Evolutionary conservation across 2,113 vertebrate species (phyloP).

Genomic region (Tachysurus fulvidraco): DNA sequence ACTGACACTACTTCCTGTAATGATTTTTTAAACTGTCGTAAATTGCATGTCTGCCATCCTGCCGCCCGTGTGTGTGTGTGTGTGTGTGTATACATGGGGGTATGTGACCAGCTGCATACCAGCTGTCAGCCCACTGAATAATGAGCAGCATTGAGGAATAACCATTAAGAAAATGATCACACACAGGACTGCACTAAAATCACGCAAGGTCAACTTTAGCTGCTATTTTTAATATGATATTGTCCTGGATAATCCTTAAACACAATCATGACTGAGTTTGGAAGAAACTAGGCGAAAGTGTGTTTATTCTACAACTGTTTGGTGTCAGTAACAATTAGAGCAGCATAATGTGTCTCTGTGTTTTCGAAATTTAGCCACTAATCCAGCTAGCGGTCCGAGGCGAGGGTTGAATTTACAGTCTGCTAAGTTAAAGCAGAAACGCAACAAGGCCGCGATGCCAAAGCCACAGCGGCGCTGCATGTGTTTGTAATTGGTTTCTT

Average conservation of each 20-base stretch:
- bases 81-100: constrained; percentile 35
- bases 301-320: not conserved
- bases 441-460: constrained; percentile 57
- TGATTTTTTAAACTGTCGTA: constrained; percentile 69
- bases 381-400: constrained; percentile 1
- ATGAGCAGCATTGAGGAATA: constrained; percentile 68
- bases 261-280: not conserved
- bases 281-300: not conserved
- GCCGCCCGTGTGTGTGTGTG: constrained; percentile 26
- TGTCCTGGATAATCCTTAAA: not conserved
- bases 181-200: constrained; percentile 27
- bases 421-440: constrained; percentile 40
- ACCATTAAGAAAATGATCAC: constrained; percentile 60
- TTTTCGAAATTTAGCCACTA: constrained; percentile 22
- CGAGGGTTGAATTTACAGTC: constrained; percentile 25
- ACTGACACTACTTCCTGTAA: constrained; percentile 36
- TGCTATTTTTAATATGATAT: constrained; percentile 3
- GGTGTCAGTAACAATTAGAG: constrained; percentile 1
- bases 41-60: constrained; percentile 72
- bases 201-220: constrained; percentile 47
- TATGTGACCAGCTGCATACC: constrained; percentile 69
- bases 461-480: constrained; percentile 65
- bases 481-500: constrained; percentile 73
- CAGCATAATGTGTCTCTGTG: not conserved
- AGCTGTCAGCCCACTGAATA: constrained; percentile 69